Base-by-base conservation (phyloP, 2,113 vertebrate genomes). In the Lasiurus borealis region DNA sequence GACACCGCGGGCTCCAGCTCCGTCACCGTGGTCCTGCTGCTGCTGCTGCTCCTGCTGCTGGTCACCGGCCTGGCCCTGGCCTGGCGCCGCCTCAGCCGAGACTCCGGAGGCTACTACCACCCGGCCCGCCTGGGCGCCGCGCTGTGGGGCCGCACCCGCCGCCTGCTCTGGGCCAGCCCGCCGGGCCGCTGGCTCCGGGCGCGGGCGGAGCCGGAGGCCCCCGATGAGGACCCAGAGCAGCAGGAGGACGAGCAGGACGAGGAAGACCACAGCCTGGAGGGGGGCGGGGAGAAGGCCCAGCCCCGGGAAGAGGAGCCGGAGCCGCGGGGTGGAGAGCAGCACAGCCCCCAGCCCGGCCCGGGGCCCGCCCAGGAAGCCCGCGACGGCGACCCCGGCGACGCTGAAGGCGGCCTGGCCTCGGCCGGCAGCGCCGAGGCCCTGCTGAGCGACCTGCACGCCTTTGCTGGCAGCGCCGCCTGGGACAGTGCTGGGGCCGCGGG, bases 401-500 rank as follows among this genome's bases (percentile, higher is more conserved):
- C 80, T 3, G 68, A 96, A 57, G 91, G 96, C 31, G 72, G 40
- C 59, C 94, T 54, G 40, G 18, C 46, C 96, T 91, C 3, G 2
- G 71, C 89, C 19, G 95, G 97, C 97, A 98, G 98, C 0, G 89
- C 98, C 0, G 98, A 97, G 52, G 98, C 97, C 13, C 90, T 99
- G 81, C 97, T 99, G 85, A 98, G 99, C 3, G 98, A 99, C 97
- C 97, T 99, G 5, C 99, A 98, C 1, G 97, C 98, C 62, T 99
- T 99, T 59, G 98, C 98, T 0, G 99, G 99, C 64, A 99, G 98
- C 0, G 99, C 98, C 0, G 98, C 98, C 76, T 99, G 99, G 99
- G 99, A 98, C 2, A 85, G 98, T 29, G 40, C 64, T 0, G 85
- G 44, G 29, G 91, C 71, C 0, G 87, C 84, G 0, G 78, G 86